phyloP scores from a whole-genome alignment of 2,113 vertebrate genomes.

The Amia ocellicauda region DNA sequence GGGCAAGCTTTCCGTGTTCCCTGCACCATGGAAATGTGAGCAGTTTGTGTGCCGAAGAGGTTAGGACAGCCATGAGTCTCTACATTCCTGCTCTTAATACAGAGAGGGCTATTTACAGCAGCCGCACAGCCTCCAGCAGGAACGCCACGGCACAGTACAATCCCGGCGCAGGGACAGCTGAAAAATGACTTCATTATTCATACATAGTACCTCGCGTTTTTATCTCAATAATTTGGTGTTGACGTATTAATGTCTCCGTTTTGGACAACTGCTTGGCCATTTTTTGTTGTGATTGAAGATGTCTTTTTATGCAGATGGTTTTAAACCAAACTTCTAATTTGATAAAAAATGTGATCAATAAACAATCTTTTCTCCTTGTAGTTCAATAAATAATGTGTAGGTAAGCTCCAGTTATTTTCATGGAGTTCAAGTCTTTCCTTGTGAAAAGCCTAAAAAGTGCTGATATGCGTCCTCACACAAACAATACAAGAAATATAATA shows the following conservation, averaged over 20 bases:
- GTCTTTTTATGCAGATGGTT: too few relatives aligned
- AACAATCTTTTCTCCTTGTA: too few relatives aligned
- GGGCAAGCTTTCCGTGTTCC: constrained; percentile 30
- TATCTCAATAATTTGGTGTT: neutral
- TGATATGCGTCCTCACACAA: too few relatives aligned
- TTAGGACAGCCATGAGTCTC: constrained; percentile 37
- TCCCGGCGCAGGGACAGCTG: constrained; percentile 48
- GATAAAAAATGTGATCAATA: too few relatives aligned
- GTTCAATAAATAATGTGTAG: neutral
- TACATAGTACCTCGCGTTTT: constrained; percentile 37
- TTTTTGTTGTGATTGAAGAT: too few relatives aligned
- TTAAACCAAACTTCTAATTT: too few relatives aligned
- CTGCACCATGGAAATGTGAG: constrained; percentile 41
- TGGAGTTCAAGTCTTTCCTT: neutral
- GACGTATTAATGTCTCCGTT: too few relatives aligned
- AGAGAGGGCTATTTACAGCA: constrained; percentile 56
- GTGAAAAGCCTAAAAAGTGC: neutral
- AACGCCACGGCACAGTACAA: constrained; percentile 46
- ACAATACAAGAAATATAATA: too few relatives aligned
- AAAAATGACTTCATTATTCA: constrained; percentile 68
- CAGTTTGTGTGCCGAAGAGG: constrained; percentile 36
- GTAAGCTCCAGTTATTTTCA: neutral
- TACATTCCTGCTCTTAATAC: constrained; percentile 42
- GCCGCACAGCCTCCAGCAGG: constrained; percentile 30
- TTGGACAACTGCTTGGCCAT: too few relatives aligned